Conservation (phyloP, 2,797 vertebrate genomes). For the Salmo trutta region DNA sequence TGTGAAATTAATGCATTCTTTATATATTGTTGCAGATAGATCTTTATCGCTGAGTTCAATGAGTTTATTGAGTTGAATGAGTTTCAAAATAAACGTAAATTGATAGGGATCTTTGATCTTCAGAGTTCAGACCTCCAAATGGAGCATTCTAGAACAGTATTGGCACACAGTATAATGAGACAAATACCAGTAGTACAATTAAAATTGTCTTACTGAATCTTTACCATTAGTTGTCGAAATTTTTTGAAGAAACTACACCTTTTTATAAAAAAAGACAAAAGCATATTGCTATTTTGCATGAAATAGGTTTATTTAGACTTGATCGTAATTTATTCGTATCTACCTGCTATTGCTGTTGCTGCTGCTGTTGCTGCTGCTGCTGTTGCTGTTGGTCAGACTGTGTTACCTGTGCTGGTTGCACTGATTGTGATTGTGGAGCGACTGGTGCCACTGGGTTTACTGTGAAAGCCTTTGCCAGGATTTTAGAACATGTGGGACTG, state of each 20-base stretch:
- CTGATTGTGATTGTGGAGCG: neutral
- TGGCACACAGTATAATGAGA: conserved; percentile 24
- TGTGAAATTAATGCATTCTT: too few relatives aligned
- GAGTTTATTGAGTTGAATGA: neutral
- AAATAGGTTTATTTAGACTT: neutral
- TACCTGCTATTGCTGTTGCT: neutral
- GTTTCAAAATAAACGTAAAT: conserved; percentile 32
- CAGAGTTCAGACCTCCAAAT: conserved; percentile 65
- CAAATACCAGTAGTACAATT: neutral
- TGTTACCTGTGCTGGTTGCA: neutral
- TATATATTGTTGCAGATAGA: too few relatives aligned
- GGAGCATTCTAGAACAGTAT: conserved; percentile 46
- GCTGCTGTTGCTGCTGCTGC: neutral
- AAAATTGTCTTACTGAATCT: neutral
- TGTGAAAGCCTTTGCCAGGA: conserved; percentile 33
- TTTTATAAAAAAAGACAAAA: neutral
- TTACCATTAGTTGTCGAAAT: conserved; percentile 62
- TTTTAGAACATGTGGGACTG: neutral
- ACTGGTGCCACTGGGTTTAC: conserved; percentile 21
- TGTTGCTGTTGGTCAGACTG: conserved; percentile 9
- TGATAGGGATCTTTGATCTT: conserved; percentile 36
- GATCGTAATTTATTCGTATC: neutral
- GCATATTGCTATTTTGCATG: neutral
- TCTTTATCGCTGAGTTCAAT: conserved; percentile 28
- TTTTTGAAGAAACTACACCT: conserved; percentile 46